Conservation (phyloP, 1,140 invertebrate genomes). For the Gonatopus flavifemur region DNA sequence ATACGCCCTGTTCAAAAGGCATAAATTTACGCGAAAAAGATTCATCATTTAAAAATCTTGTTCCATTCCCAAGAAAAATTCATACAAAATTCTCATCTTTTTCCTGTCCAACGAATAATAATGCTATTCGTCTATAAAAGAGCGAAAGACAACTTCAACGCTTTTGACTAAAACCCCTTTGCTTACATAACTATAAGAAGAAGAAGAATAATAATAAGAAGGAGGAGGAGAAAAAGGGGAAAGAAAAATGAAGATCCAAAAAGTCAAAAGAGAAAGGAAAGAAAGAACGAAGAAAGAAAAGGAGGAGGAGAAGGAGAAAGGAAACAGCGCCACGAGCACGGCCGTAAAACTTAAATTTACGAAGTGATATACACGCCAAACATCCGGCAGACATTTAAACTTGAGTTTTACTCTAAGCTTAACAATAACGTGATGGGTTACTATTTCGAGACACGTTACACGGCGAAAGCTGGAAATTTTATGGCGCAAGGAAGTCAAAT, state of each 20-base stretch:
- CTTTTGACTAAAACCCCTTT: too few species aligned
- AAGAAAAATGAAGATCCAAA: background rate
- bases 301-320: background rate
- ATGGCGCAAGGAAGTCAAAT: too few species aligned
- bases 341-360: constrained; percentile 56
- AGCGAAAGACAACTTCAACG: too few species aligned
- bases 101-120: too few species aligned
- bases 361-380: constrained; percentile 56
- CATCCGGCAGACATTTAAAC: constrained; percentile 57
- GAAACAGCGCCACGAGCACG: constrained; percentile 24
- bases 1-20: too few species aligned
- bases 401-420: constrained; percentile 45
- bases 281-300: background rate
- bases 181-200: background rate
- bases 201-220: background rate
- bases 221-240: background rate
- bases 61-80: too few species aligned
- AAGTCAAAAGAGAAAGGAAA: background rate
- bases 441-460: constrained; percentile 46
- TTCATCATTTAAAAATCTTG: too few species aligned
- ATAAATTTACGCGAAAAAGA: too few species aligned
- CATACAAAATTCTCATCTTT: background rate
- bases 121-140: too few species aligned
- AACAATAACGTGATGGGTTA: constrained; percentile 38
- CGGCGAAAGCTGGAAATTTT: too few species aligned